These are phyloP conservation scores for Plecturocebus donacophilus DNA, from an alignment of 2,113 vertebrate species.

Conservation along the genomic window DNA sequence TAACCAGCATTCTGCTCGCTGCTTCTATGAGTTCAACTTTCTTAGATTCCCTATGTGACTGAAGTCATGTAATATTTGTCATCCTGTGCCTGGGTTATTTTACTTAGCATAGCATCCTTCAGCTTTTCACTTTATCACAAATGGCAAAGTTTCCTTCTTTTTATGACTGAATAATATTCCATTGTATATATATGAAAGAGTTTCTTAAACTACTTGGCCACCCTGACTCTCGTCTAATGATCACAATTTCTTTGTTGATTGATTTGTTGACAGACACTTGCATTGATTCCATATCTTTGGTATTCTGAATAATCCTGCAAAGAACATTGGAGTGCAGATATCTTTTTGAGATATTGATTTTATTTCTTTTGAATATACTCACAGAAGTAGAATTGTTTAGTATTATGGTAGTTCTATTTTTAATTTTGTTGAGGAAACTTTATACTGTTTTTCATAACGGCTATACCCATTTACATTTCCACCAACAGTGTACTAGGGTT, in stretches of 20 bases:
- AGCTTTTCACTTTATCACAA: not conserved
- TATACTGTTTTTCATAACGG: not conserved
- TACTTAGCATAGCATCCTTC: not conserved
- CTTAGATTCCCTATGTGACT: not conserved
- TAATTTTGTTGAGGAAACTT: not conserved
- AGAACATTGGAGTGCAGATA: not conserved
- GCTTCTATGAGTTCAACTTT: not conserved
- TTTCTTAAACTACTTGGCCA: no score
- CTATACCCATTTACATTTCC: not conserved
- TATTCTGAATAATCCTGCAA: not conserved
- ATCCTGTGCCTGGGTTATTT: not conserved
- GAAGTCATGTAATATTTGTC: not conserved
- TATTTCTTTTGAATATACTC: not conserved
- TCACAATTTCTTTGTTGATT: not conserved
- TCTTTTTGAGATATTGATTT: not conserved
- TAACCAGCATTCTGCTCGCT: not conserved
- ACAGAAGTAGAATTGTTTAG: not conserved
- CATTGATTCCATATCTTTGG: not conserved
- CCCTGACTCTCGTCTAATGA: no score
- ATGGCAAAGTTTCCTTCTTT: not conserved
- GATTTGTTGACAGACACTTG: not conserved
- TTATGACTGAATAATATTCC: not conserved
- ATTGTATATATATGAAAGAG: not conserved
- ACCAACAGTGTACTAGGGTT: not conserved
- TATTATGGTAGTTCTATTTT: not conserved